Conservation (phyloP, 2,113 vertebrate species). For the Pterocles gutturalis region DNA sequence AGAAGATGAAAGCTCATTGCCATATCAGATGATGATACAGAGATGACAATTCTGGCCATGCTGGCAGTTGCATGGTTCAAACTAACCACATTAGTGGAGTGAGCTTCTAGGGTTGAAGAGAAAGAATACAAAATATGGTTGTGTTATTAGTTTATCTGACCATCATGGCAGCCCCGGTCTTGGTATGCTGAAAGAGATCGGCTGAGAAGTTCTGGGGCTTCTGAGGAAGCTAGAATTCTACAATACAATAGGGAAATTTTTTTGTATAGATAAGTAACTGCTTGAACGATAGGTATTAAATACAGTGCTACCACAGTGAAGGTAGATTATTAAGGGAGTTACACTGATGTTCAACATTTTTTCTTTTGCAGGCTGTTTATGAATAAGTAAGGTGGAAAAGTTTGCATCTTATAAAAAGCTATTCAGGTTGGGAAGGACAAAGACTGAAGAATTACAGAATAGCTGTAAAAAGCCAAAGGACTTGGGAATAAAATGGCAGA, state of each 20-base stretch:
- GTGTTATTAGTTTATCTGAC: not conserved
- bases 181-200: not conserved
- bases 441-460: not conserved
- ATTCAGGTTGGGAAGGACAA: not conserved
- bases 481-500: not conserved
- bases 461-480: not conserved
- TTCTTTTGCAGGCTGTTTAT: not conserved
- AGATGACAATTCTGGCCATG: not conserved
- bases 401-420: not conserved
- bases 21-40: not conserved
- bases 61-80: not conserved
- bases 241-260: accelerated
- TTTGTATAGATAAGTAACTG: not conserved
- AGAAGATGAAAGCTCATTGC: not conserved
- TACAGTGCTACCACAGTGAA: not conserved
- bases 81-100: not conserved
- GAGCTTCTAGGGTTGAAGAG: not conserved
- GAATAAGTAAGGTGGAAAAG: not conserved
- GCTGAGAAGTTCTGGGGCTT: not conserved
- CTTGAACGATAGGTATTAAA: not conserved
- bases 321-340: not conserved
- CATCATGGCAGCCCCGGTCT: not conserved
- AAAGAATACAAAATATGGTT: not conserved
- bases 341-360: not conserved
- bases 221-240: not conserved